phyloP scores from a whole-genome alignment of 1,140 invertebrate genomes.

The Cherax quadricarinatus region DNA sequence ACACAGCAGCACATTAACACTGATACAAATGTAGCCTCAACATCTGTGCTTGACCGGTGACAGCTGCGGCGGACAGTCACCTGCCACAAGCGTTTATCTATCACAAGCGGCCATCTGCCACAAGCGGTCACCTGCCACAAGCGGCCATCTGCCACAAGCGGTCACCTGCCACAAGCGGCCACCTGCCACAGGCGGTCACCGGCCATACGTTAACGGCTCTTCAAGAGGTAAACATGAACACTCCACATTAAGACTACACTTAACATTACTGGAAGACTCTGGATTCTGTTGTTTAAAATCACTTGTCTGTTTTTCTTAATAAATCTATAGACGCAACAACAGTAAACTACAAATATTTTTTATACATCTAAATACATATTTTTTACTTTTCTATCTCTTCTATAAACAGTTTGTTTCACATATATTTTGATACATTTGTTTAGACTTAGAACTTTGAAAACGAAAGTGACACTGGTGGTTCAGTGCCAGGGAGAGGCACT shows the following conservation, averaged over 20 bases:
- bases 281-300: slow-evolving; percentile 33
- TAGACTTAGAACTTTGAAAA: slow-evolving; percentile 3
- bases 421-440: slow-evolving; percentile 21
- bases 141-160: background rate
- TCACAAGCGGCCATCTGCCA: too few relatives aligned
- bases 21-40: background rate
- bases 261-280: slow-evolving; percentile 31
- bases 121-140: background rate
- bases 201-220: background rate
- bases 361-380: slow-evolving; percentile 32
- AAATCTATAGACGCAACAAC: slow-evolving; percentile 37
- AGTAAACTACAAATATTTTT: slow-evolving; percentile 25
- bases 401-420: slow-evolving; percentile 2
- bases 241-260: slow-evolving; percentile 4
- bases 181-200: too few relatives aligned
- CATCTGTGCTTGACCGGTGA: background rate
- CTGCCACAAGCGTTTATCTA: too few relatives aligned
- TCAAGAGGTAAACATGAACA: background rate
- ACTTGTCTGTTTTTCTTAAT: background rate
- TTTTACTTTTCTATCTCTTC: background rate
- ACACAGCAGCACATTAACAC: background rate
- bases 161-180: too few relatives aligned
- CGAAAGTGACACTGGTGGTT: background rate
- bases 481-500: background rate
- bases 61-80: too few relatives aligned